Conservation (phyloP, 2,797 vertebrate genomes). For the Pseudomugil tenellus region DNA sequence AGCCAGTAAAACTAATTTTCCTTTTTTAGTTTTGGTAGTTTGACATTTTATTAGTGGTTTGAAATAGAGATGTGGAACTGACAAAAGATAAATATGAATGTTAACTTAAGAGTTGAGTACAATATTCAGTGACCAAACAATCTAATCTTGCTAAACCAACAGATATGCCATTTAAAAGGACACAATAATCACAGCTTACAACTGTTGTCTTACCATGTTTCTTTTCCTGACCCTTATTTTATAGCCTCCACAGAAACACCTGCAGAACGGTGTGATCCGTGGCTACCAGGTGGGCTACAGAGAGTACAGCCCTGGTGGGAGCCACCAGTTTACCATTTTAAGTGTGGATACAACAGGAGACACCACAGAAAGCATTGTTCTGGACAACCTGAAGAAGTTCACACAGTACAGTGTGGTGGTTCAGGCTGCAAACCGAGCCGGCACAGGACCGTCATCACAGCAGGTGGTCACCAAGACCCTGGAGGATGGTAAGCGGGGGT, state of each 20-base stretch:
- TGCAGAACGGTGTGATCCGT: slow-evolving; percentile 97
- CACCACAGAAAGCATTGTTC: slow-evolving; percentile 89
- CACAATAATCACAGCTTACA: background rate
- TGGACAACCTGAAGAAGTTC: slow-evolving; percentile 98
- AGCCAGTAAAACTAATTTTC: background rate
- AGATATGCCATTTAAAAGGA: background rate
- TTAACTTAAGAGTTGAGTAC: background rate
- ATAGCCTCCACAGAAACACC: slow-evolving; percentile 93
- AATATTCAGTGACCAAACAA: background rate
- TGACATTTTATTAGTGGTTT: background rate
- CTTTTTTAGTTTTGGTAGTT: background rate
- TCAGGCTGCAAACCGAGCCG: slow-evolving; percentile 95
- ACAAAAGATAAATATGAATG: background rate
- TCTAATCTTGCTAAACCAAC: background rate
- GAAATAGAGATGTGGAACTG: background rate
- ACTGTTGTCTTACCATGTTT: background rate
- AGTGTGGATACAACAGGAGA: slow-evolving; percentile 95
- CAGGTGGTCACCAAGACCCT: slow-evolving; percentile 96
- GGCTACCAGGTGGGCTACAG: slow-evolving; percentile 98
- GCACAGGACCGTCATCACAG: slow-evolving; percentile 97
- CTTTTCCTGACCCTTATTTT: background rate
- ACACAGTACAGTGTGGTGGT: slow-evolving; percentile 98
- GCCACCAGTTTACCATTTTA: slow-evolving; percentile 97
- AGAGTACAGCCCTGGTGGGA: slow-evolving; percentile 95
- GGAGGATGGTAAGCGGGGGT: slow-evolving; percentile 89